Evolutionary conservation across 2,797 vertebrate species (phyloP).

Genomic region (Poecilia wingei): DNA sequence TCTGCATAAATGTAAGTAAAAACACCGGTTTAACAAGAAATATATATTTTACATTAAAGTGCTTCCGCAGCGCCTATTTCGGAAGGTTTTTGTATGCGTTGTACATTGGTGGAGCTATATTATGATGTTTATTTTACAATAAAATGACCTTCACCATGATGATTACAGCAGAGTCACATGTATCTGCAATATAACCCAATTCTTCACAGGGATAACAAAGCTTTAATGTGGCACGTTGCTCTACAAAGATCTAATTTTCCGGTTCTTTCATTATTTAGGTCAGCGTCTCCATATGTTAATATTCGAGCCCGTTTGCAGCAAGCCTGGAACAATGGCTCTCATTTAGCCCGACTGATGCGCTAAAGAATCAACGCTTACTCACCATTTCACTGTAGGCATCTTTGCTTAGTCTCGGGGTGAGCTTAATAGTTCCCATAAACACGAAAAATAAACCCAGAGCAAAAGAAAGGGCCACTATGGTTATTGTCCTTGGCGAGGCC

Average conservation of each 20-base stretch:
- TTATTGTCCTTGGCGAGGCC: conserved; percentile 95
- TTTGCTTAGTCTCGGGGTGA: conserved; percentile 95
- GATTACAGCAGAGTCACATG: neutral
- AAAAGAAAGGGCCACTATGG: conserved; percentile 92
- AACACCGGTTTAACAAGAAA: neutral
- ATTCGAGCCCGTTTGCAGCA: conserved; percentile 28
- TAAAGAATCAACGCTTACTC: conserved; percentile 68
- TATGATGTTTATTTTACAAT: neutral
- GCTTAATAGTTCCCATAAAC: conserved; percentile 99
- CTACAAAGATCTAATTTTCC: neutral
- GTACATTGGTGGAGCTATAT: neutral
- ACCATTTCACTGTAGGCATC: conserved; percentile 98
- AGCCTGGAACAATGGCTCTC: conserved; percentile 67
- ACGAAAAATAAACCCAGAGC: conserved; percentile 96
- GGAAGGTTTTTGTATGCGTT: neutral
- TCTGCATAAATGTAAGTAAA: neutral
- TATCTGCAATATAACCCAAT: neutral
- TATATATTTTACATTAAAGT: neutral
- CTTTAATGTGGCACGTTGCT: neutral
- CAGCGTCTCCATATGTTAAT: conserved; percentile 45
- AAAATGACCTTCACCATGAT: conserved; percentile 1
- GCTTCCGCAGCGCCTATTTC: neutral
- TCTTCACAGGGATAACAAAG: neutral
- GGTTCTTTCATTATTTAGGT: conserved; percentile 52
- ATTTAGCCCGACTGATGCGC: conserved; percentile 9